Evolutionary conservation across 2,888 invertebrate genomes (phyloP).

Genomic region (Seira ritae): DNA sequence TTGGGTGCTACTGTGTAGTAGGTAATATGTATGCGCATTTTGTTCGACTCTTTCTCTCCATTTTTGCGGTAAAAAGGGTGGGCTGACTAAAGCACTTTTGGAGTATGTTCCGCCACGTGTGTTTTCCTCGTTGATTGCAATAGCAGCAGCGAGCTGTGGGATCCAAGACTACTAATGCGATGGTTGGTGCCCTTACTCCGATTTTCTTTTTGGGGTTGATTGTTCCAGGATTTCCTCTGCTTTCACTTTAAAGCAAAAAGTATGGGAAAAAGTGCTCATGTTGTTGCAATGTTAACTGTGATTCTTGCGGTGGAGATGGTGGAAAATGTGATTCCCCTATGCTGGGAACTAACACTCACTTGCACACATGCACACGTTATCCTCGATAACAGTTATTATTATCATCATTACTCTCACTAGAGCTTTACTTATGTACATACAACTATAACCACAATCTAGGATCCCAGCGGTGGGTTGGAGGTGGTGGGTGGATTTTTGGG

Average conservation of each 20-base stretch:
- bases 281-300: too few relatives aligned
- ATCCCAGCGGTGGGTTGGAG: slow-evolving; percentile 61
- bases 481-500: slow-evolving; percentile 57
- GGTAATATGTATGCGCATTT: too few relatives aligned
- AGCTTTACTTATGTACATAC: too few relatives aligned
- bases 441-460: too few relatives aligned
- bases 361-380: slow-evolving; percentile 63
- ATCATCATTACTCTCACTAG: slow-evolving; percentile 55
- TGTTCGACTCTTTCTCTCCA: too few relatives aligned
- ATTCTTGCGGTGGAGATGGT: too few relatives aligned
- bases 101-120: slow-evolving; percentile 57
- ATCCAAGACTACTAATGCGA: slow-evolving; percentile 45
- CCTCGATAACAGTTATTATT: slow-evolving; percentile 59
- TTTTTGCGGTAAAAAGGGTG: slow-evolving; percentile 58
- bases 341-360: slow-evolving; percentile 54
- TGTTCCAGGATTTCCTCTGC: too few relatives aligned
- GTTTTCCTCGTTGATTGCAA: slow-evolving; percentile 45
- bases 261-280: too few relatives aligned
- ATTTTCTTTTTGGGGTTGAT: slow-evolving; percentile 36
- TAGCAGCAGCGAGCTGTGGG: neutral
- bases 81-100: slow-evolving; percentile 37
- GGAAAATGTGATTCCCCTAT: too few relatives aligned
- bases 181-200: slow-evolving; percentile 10
- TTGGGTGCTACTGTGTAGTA: slow-evolving; percentile 51
- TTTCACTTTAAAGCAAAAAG: too few relatives aligned